phyloP scores from a whole-genome alignment of 1,140 invertebrate species.

The Alviniconcha marisindica region DNA sequence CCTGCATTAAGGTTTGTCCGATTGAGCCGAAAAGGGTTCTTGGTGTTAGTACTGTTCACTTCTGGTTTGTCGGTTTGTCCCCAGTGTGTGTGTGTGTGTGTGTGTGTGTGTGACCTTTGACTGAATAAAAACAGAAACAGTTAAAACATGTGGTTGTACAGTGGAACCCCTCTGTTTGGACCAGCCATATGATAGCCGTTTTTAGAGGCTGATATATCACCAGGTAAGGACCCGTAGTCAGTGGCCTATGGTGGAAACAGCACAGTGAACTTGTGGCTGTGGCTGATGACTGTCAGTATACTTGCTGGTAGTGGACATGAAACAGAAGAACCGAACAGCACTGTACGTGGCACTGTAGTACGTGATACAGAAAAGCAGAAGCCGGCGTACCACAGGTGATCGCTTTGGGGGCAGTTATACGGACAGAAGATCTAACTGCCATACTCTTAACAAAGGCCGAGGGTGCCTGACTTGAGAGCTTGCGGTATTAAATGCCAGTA shows the following conservation, averaged over 20 bases:
- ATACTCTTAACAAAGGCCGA: too few relatives aligned
- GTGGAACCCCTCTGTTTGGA: background rate
- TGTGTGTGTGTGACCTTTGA: background rate
- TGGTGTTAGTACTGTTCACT: background rate
- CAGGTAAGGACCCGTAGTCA: background rate
- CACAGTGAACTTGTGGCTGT: background rate
- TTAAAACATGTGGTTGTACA: background rate
- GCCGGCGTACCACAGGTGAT: too few relatives aligned
- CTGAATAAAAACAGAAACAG: background rate
- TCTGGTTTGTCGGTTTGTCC: background rate
- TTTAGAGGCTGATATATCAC: background rate
- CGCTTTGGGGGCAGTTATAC: too few relatives aligned
- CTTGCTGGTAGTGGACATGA: too few relatives aligned
- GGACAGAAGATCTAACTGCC: too few relatives aligned
- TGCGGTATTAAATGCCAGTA: too few relatives aligned
- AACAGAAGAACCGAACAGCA: too few relatives aligned
- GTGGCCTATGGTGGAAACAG: background rate
- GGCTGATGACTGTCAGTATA: background rate
- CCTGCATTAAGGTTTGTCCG: background rate
- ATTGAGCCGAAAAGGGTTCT: background rate
- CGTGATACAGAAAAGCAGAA: too few relatives aligned
- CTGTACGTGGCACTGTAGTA: too few relatives aligned
- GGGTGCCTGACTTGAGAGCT: too few relatives aligned
- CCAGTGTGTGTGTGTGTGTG: background rate
- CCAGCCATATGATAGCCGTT: background rate